Base-by-base conservation (phyloP, 2,797 vertebrate genomes). In the Phataginus tricuspis region DNA sequence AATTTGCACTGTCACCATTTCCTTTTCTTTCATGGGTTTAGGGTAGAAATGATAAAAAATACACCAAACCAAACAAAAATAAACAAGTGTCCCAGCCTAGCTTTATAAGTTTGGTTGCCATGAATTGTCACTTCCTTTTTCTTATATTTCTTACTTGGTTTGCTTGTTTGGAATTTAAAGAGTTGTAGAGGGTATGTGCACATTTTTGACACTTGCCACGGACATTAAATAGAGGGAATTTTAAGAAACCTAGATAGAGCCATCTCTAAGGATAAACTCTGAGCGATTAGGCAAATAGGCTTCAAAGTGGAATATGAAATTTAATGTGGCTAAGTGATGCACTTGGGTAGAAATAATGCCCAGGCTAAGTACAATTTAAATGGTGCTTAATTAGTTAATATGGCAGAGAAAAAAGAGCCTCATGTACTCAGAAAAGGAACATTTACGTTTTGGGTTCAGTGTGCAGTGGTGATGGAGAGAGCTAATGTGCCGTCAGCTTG, bases 331-430 rank as follows among this genome's bases (percentile, higher is more conserved):
- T 97, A 97, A 98, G 96, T 85, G 94, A 97, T 95, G 88, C 71
- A 86, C 59, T 98, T 98, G 94, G 86, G 91, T 96, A 96, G 97
- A 98, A 98, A 98, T 91, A 98, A 98, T 90, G 85, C 95, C 95
- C 83, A 95, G 68, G 27, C 95, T 86, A 96, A 96, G 96, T 91
- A 92, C 55, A 96, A 79, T 66, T 96, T 97, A 96, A 98, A 97
- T 96, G 92, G 94, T 77, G 55, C 51, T 95, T 85, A 97, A 88
- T 93, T 97, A 97, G 96, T 97, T 98, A 96, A 97, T 86, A 97
- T n/a, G 34, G 72, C 95, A 97, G 94, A 80, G 85, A 42, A 94
- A 66, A 92, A 75, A 89, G 75, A 87, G 77, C 34, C 0, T 0
- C 8, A 3, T 74, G 21, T 49, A 18, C 42, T 88, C 39, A 29